Evolutionary conservation across 1,140 invertebrate genomes (phyloP).

Genomic region (Heliothis subflexa): DNA sequence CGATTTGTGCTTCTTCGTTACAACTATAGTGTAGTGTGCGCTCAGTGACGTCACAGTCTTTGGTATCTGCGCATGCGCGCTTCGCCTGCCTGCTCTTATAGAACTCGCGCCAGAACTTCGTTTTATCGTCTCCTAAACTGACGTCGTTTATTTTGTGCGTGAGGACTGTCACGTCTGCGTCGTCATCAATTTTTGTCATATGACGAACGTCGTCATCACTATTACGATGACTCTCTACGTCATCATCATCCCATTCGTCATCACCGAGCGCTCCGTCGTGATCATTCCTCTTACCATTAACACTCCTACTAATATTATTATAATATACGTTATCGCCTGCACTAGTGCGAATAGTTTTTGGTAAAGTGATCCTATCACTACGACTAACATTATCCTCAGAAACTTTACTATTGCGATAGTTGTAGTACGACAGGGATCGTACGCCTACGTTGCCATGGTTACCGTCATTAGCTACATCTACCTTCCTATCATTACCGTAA

Average conservation of each 20-base stretch:
- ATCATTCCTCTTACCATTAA: background rate
- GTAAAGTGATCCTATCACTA: background rate
- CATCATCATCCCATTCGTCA: background rate
- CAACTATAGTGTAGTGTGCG: no score
- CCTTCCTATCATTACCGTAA: no score
- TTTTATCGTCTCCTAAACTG: no score
- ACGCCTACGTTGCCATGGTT: background rate
- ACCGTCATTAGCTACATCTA: no score
- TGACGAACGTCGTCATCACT: background rate
- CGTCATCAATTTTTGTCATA: no score
- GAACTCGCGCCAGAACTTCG: no score
- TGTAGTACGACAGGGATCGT: background rate
- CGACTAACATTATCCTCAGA: background rate
- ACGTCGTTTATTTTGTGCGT: no score
- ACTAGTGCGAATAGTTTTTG: background rate
- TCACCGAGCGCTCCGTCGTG: background rate
- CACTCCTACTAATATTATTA: background rate
- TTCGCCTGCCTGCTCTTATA: no score
- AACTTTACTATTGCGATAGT: background rate
- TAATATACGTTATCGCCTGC: background rate
- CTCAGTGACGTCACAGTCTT: no score
- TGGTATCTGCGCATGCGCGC: no score
- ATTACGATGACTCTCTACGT: background rate
- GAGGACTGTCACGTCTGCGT: no score
- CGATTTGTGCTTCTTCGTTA: no score